Evolutionary conservation across 92 coral and sea anemone species (phyloP), one percentile per base, ranked within the genome.

Genomic region (Ricordea florida): DNA sequence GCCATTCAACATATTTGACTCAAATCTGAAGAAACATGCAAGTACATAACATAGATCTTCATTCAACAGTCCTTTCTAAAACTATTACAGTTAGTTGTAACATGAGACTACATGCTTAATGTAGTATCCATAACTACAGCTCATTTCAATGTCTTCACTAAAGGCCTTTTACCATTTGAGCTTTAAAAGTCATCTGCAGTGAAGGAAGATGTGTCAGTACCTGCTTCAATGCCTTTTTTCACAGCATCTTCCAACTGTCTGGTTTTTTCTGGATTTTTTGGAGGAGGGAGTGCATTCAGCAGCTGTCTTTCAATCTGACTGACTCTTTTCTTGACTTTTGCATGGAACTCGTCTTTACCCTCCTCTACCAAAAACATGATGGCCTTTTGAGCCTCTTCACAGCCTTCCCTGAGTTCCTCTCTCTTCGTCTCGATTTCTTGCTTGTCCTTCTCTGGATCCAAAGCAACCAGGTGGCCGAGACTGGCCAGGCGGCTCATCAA

Each of bases 201-300:
- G 10, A 48, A 28, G n/a, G n/a, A n/a, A n/a, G n/a, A n/a, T 31
- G 17, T 57, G 1, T 67, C 74, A 15, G 47, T 60, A 47, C 59
- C 74, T 13, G 47, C 74, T n/a, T n/a, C n/a, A 34, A 67, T 50
- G 38, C 51, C 66, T 24, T 18, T 13, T 4, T 14, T 71, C 2
- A 70, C 79, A 33, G 57, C 21, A 31, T 57, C 77, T 16, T 74
- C 14, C 16, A 74, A 63, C 55, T 82, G 82, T 74, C 53, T 66
- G 3, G 66, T 53, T 36, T 35, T 57, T 1, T 51, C 53, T 53
- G 66, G 56, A 70, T 53, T 40, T 49, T 14, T 49, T 0, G 64
- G 38, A 16, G 78, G 64, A 43, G n/a, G n/a, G n/a, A 70, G 66
- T 1, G 26, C 66, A 46, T 70, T 57, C 41, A 37, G 7, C 37